Conservation (phyloP, 2,888 invertebrate species). For the Drosophila phalerata region DNA sequence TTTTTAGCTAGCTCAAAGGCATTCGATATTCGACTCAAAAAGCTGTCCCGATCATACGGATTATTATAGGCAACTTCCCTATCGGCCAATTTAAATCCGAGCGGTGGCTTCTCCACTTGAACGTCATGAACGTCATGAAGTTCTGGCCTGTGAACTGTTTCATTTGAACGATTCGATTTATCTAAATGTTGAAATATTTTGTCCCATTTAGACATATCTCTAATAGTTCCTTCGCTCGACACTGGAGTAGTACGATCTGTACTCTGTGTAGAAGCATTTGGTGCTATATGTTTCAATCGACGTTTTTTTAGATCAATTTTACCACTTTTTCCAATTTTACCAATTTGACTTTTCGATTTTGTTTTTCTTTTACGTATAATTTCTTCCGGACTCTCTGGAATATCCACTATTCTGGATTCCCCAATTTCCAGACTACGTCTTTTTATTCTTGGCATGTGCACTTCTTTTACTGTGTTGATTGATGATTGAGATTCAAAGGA, state of each 20-base stretch:
- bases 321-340: too few species aligned
- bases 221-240: not conserved
- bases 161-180: not conserved
- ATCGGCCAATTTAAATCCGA: not conserved
- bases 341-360: not conserved
- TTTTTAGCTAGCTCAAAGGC: not conserved
- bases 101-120: not conserved
- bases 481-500: too few species aligned
- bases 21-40: not conserved
- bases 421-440: not conserved
- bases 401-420: not conserved
- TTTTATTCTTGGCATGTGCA: too few species aligned
- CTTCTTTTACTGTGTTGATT: too few species aligned
- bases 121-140: not conserved
- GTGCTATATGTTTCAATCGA: not conserved
- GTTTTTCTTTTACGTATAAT: not conserved
- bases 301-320: not conserved
- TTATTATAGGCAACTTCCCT: constrained; percentile 18
- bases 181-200: not conserved
- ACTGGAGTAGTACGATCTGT: not conserved
- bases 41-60: constrained; percentile 4
- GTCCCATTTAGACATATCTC: constrained; percentile 14
- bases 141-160: not conserved
- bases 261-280: not conserved
- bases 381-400: too few species aligned